These are phyloP conservation scores for Halocaridina rubra DNA, from an alignment of 2,888 invertebrate species.

Conservation along the genomic window DNA sequence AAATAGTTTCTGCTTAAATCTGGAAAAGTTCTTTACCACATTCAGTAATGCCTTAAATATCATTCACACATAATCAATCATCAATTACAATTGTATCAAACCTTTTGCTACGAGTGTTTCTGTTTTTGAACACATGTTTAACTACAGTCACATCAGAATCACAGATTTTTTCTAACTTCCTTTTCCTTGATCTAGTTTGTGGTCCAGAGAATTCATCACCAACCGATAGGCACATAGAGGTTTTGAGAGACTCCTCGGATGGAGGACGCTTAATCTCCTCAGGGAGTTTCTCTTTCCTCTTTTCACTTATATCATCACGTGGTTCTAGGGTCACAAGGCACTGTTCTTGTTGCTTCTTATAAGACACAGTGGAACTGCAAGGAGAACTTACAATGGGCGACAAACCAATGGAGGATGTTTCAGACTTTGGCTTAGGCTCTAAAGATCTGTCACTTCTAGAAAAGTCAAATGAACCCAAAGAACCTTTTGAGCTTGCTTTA, in stretches of 20 bases:
- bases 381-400: constrained; percentile 34
- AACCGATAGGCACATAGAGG: constrained; percentile 20
- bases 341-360: constrained; percentile 42
- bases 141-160: constrained; percentile 51
- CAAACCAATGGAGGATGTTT: constrained; percentile 24
- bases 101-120: constrained; percentile 53
- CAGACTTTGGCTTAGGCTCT: constrained; percentile 29
- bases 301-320: constrained; percentile 28
- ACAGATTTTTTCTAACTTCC: constrained; percentile 46
- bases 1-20: constrained; percentile 45
- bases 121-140: constrained; percentile 52
- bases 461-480: constrained; percentile 44
- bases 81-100: constrained; percentile 56
- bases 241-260: constrained; percentile 4
- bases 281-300: constrained; percentile 8
- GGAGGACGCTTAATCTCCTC: background rate
- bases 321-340: constrained; percentile 49
- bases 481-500: constrained; percentile 37
- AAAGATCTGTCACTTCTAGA: constrained; percentile 35
- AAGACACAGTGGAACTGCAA: constrained; percentile 46
- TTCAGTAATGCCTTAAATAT: constrained; percentile 48
- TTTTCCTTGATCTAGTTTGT: constrained; percentile 50
- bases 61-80: constrained; percentile 53
- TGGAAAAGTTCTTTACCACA: constrained; percentile 47
- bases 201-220: constrained; percentile 43